A percentile compares a stretch with the other conserved stretches of the same genome.
phyloP scores from a whole-genome alignment of 2,888 invertebrate genomes.

The Acanthosepion pharaonis region DNA sequence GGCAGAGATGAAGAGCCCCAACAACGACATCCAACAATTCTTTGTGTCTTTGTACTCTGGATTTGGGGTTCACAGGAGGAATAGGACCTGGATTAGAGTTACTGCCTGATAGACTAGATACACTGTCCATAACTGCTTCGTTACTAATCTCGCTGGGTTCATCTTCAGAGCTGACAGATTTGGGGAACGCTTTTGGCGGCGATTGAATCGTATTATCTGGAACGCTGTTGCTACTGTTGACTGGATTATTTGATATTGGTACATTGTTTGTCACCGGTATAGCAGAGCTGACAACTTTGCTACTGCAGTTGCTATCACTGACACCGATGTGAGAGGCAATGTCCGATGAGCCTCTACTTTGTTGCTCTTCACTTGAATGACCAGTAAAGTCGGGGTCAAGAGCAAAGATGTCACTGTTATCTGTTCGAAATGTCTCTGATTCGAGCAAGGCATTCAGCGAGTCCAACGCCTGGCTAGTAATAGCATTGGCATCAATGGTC shows the following conservation, averaged over 20 bases:
- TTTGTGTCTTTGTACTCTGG: slow-evolving; percentile 43
- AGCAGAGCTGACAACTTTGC: neutral
- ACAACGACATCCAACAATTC: slow-evolving; percentile 75
- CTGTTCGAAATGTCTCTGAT: neutral
- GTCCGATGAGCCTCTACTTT: neutral
- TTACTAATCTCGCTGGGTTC: neutral
- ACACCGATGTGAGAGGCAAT: neutral
- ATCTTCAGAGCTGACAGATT: slow-evolving; percentile 38
- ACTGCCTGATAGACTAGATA: neutral
- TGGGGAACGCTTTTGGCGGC: neutral
- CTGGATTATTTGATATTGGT: neutral
- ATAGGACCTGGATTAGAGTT: neutral
- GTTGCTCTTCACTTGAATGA: neutral
- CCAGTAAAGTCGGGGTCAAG: neutral
- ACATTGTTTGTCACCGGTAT: neutral
- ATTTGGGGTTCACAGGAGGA: neutral
- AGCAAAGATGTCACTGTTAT: neutral
- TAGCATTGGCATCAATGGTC: neutral
- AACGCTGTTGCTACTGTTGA: neutral
- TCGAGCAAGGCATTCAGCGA: slow-evolving; percentile 34
- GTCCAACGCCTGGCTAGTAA: slow-evolving; percentile 36
- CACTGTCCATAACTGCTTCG: neutral
- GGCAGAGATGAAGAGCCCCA: slow-evolving; percentile 87
- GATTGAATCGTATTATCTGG: neutral
- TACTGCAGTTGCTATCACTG: neutral